Evolutionary conservation across 2,797 vertebrate genomes (phyloP), one percentile per base, ranked within the genome.

Genomic region (Tarsius wallacei): DNA sequence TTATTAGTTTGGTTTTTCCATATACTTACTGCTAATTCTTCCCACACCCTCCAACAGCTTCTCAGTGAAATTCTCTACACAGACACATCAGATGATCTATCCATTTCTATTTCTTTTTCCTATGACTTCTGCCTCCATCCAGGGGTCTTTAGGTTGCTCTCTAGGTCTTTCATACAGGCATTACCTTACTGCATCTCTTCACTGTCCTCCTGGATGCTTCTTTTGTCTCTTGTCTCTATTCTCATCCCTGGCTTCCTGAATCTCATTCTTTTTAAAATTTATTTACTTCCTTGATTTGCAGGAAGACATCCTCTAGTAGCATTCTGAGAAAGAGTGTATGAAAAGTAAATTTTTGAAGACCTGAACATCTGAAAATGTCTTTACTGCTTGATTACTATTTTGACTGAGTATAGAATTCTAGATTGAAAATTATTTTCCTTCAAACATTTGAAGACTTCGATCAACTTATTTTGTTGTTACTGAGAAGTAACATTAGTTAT

Each of bases 221-320:
- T 24, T 89, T 36, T 63, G 71, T 42, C 22, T 91, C 47, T 86
- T 88, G 24, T n/a, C 74, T 90, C 7, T 88, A 28, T 85, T 91
- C 80, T 42, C 28, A 71, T 42, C 31, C 47, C 31, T 22, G 74
- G 47, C 61, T 80, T 68, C 24, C 33, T 74, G 11, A 47, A 87
- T 87, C 16, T 68, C n/a, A 28, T 85, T 88, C 64, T 8, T 84
- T 59, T 7, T 53, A 42, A 42, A 47, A 19, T 80, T 51, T n/a
- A 31, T 91, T 89, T 87, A 77, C 68, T 83, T 93, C 53, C 22
- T 90, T 68, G 24, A 90, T 97, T 88, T 91, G 31, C 78, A 88
- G 64, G n/a, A 73, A 9, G 55, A 82, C 0, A n/a, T 91, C 7
- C 16, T 66, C 19, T 87, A 11, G 5, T 31, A 64, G 47, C 16